Base-by-base conservation (phyloP, 1,140 invertebrate species). In the Caenorhabditis inopinata region DNA sequence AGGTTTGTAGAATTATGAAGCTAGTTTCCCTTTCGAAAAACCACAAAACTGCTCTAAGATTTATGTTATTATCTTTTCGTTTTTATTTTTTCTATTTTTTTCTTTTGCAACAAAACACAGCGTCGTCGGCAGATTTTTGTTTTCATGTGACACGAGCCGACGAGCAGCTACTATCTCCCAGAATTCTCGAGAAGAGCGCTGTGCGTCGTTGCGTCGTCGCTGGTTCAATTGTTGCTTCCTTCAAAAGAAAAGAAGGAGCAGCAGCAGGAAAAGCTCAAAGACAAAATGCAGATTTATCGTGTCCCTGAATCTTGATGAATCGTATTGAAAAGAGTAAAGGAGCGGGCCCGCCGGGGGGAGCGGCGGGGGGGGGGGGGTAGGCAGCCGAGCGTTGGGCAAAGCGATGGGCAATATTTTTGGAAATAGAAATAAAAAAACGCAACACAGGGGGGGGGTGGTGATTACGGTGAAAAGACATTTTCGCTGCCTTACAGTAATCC, bases 261-360 rank as follows among this genome's bases (percentile, higher is more conserved):
- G n/a, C n/a, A 32, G 53, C 14, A 58, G 16, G 21, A 7, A 68
- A 27, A 38, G 5, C 38, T 42, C 14, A 3, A 18, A 68, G 32
- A 68, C 32, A 38, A 68, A 68, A 68, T 68, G 58, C 58, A 68
- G 58, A 68, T 68, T 68, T 68, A 68, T 68, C 58, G 58, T 68
- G 58, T 29, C 58, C 38, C 32, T 68, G 58, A 68, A 68, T 68
- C 58, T 68, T 68, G 58, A 68, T 38, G 32, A 68, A 68, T 68
- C 58, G 58, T 68, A 68, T 68, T 38, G 58, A 68, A 14, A 42
- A 42, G 14, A 7, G 14, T 7, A 14, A 38, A 38, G 32, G 4
- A 29, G 12, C n/a, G n/a, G n/a, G n/a, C n/a, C n/a, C n/a, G n/a
- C n/a, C n/a, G n/a, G n/a, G n/a, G n/a, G n/a, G n/a, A n/a, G n/a